Percentiles rank a stretch among this genome's conserved stretches.
Evolutionary conservation across 2,797 vertebrate genomes (phyloP).

Genomic region (Acanthurus leucopareius): DNA sequence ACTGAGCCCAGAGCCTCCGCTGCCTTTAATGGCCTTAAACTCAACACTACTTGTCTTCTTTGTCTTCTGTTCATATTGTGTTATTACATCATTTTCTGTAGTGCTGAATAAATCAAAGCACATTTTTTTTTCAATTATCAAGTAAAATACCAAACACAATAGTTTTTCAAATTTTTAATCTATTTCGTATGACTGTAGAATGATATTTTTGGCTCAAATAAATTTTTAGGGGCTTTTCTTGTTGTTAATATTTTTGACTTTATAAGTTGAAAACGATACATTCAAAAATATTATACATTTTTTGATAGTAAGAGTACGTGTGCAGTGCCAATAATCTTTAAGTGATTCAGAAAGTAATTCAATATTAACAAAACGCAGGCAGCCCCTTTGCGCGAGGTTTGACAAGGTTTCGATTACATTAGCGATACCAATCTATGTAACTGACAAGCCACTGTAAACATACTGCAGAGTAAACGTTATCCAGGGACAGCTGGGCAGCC

Average conservation of each 20-base stretch:
- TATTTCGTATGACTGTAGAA: background rate
- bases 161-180: background rate
- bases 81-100: constrained; percentile 15
- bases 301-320: background rate
- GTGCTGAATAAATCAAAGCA: background rate
- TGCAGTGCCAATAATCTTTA: constrained; percentile 5
- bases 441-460: constrained; percentile 58
- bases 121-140: background rate
- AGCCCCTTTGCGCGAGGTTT: constrained; percentile 32
- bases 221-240: background rate
- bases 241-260: background rate
- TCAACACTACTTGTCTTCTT: constrained; percentile 12
- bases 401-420: constrained; percentile 57
- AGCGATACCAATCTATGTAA: constrained; percentile 57
- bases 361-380: constrained; percentile 33
- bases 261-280: background rate
- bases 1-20: constrained; percentile 24
- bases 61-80: constrained; percentile 19
- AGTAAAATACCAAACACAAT: background rate
- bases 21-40: constrained; percentile 47
- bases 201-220: background rate
- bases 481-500: constrained; percentile 63
- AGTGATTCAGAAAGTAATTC: constrained; percentile 27
- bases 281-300: background rate
- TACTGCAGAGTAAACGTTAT: constrained; percentile 61